These are phyloP conservation scores for Hyposmocoma kahamanoa DNA, from an alignment of 1,140 invertebrate genomes.

Conservation along the genomic window DNA sequence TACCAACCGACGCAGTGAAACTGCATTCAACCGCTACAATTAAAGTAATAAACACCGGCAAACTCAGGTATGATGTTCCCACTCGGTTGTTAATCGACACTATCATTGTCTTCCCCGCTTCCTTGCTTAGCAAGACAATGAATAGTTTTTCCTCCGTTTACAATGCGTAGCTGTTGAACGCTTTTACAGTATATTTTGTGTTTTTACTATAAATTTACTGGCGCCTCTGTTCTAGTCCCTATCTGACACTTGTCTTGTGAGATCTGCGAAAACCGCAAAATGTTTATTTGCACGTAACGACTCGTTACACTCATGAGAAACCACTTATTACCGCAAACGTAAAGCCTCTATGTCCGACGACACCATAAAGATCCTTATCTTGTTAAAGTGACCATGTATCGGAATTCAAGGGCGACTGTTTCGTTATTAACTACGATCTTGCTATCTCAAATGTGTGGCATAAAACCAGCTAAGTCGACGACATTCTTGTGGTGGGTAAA, in stretches of 20 bases:
- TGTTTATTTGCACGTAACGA: conserved; percentile 42
- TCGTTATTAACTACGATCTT: conserved; percentile 14
- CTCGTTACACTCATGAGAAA: conserved; percentile 29
- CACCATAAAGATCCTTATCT: conserved; percentile 25
- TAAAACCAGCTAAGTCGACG: conserved; percentile 25
- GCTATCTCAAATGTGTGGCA: conserved; percentile 8
- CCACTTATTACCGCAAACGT: conserved; percentile 29
- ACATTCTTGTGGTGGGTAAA: conserved; percentile 35
- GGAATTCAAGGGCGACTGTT: conserved; percentile 31
- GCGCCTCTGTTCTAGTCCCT: conserved; percentile 10
- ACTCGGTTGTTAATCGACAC: conserved; percentile 45
- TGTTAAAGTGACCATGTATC: conserved; percentile 14
- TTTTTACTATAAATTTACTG: too few species aligned
- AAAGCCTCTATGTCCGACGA: conserved; percentile 15
- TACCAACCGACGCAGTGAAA: conserved; percentile 41
- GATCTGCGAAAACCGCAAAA: conserved; percentile 51
- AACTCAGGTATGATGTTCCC: conserved; percentile 48
- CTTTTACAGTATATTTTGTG: conserved; percentile 26
- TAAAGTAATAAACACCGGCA: conserved; percentile 50
- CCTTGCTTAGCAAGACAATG: conserved; percentile 45
- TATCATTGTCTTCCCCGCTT: conserved; percentile 55
- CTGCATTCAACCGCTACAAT: conserved; percentile 56
- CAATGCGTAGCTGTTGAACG: conserved; percentile 50
- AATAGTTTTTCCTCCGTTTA: conserved; percentile 47
- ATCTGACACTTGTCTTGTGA: conserved; percentile 24